Evolutionary conservation across 2,888 invertebrate species (phyloP).

Genomic region (Eudasyphora cyanicolor): DNA sequence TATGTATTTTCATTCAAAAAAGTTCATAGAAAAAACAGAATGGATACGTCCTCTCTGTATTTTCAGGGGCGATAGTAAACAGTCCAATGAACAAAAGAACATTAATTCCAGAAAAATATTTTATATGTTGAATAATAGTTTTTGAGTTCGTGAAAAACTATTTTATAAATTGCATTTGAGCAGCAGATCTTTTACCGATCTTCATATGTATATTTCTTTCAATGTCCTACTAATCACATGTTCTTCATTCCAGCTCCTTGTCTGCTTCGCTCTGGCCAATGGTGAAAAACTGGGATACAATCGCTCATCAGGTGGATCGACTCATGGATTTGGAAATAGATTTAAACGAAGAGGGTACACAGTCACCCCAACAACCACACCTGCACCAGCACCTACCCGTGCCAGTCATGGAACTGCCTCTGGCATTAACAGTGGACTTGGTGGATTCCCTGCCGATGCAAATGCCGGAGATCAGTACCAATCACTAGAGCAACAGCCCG

Average conservation of each 20-base stretch:
- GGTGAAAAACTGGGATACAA: slow-evolving; percentile 61
- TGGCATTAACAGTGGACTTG: slow-evolving; percentile 35
- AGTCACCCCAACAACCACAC: not conserved
- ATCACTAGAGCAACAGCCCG: slow-evolving; percentile 52
- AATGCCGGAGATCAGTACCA: not conserved
- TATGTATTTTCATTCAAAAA: too few species aligned
- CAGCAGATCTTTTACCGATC: too few species aligned
- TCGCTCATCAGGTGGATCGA: slow-evolving; percentile 55
- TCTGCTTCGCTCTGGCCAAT: slow-evolving; percentile 51
- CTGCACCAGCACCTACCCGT: not conserved
- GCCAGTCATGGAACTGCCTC: slow-evolving; percentile 22
- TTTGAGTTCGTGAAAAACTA: too few species aligned
- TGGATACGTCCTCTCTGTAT: too few species aligned
- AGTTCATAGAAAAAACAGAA: too few species aligned
- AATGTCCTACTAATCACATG: not conserved
- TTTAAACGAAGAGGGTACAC: slow-evolving; percentile 30
- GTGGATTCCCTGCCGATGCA: slow-evolving; percentile 37
- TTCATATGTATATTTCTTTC: not conserved
- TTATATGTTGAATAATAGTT: too few species aligned
- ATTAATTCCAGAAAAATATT: too few species aligned
- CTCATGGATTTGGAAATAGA: slow-evolving; percentile 54
- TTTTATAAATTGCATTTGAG: too few species aligned
- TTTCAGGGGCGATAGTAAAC: too few species aligned
- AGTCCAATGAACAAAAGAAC: too few species aligned
- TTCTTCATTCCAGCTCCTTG: slow-evolving; percentile 40